Conservation (phyloP, 2,888 invertebrate genomes). For the Selenia dentaria region DNA sequence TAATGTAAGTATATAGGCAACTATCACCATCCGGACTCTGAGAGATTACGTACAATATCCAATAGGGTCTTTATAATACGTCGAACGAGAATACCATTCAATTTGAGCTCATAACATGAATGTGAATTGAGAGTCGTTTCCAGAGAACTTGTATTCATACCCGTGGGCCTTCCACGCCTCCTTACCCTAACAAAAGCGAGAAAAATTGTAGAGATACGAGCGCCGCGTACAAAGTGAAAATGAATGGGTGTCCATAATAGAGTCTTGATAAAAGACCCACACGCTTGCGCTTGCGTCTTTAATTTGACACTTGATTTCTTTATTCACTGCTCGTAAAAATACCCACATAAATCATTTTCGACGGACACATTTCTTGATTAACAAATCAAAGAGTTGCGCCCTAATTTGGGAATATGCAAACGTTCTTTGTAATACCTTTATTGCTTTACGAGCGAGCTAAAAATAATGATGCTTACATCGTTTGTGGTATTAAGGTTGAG, state of each 20-base stretch:
- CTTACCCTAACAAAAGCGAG: slow-evolving; percentile 58
- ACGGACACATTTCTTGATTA: slow-evolving; percentile 23
- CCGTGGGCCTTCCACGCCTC: slow-evolving; percentile 50
- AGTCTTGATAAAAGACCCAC: slow-evolving; percentile 48
- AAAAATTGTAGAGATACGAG: slow-evolving; percentile 65
- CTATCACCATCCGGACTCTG: neutral
- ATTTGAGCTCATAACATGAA: slow-evolving; percentile 34
- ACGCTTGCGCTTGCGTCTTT: slow-evolving; percentile 53
- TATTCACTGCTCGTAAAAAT: slow-evolving; percentile 58
- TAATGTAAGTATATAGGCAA: too few species aligned
- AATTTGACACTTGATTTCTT: slow-evolving; percentile 76
- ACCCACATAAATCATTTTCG: slow-evolving; percentile 57
- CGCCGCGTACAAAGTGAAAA: slow-evolving; percentile 59
- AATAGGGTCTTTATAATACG: slow-evolving; percentile 18
- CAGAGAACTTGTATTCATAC: slow-evolving; percentile 55
- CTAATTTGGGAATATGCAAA: slow-evolving; percentile 8
- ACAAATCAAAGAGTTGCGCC: slow-evolving; percentile 16
- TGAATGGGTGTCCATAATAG: slow-evolving; percentile 60
- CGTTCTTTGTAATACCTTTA: neutral
- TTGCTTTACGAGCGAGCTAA: neutral
- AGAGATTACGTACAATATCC: slow-evolving; percentile 9
- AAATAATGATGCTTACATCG: neutral
- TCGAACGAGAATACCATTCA: slow-evolving; percentile 21
- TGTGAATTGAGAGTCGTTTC: slow-evolving; percentile 46
- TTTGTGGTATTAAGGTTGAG: neutral